Evolutionary conservation across 2,797 vertebrate species (phyloP).

Genomic region (Leptodactylus fallax): DNA sequence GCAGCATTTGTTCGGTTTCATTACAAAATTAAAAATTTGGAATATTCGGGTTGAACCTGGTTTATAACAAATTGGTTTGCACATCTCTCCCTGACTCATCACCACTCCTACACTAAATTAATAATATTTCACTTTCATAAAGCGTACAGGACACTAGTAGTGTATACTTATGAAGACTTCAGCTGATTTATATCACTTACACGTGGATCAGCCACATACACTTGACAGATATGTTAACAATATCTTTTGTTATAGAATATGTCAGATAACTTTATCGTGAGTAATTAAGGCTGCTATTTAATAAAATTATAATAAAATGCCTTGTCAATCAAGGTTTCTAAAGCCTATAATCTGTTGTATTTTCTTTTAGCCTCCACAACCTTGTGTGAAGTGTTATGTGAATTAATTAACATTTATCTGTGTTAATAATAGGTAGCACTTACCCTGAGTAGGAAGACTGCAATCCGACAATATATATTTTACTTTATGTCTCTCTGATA

Average conservation of each 20-base stretch:
- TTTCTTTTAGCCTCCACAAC: background rate
- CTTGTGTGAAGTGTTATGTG: background rate
- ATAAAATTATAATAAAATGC: slow-evolving; percentile 13
- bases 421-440: slow-evolving; percentile 1
- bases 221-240: slow-evolving; percentile 36
- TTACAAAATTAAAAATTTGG: no score
- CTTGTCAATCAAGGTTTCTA: slow-evolving; percentile 12
- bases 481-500: background rate
- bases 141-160: background rate
- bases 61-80: no score
- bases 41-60: no score
- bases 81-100: background rate
- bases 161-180: background rate
- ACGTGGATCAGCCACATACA: slow-evolving; percentile 24
- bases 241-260: slow-evolving; percentile 39
- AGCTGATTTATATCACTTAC: background rate
- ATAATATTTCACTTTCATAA: background rate
- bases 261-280: slow-evolving; percentile 1
- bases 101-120: background rate
- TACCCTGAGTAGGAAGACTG: background rate
- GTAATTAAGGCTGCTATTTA: slow-evolving; percentile 48
- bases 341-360: background rate
- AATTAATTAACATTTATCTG: slow-evolving; percentile 41
- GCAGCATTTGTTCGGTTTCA: no score
- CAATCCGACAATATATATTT: background rate